Conservation (phyloP, 2,797 vertebrate genomes). For the Myotis planiceps region DNA sequence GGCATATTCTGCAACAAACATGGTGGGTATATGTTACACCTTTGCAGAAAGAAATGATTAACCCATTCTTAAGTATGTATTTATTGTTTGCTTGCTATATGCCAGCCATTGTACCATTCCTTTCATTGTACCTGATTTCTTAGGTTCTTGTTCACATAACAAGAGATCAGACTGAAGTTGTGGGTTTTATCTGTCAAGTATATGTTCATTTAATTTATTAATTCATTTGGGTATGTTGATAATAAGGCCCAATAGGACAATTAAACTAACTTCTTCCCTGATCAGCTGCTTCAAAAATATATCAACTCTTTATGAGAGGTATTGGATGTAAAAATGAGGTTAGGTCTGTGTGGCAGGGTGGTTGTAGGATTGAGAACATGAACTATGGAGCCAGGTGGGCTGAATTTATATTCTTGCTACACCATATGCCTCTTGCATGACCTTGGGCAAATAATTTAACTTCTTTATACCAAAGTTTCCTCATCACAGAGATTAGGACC, state of each 20-base stretch:
- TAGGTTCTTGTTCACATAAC: neutral
- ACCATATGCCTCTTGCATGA: neutral
- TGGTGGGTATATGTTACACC: neutral
- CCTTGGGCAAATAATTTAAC: neutral
- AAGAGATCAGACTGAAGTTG: neutral
- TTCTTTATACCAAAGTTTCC: neutral
- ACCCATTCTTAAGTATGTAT: neutral
- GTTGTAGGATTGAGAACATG: accelerated
- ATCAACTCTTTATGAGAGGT: neutral
- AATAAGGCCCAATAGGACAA: neutral
- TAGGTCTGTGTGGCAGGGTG: neutral
- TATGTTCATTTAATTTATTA: neutral
- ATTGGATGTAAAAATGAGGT: neutral
- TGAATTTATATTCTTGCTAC: no score
- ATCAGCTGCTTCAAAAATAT: neutral
- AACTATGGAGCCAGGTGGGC: neutral
- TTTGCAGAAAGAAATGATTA: neutral
- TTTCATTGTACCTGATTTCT: neutral
- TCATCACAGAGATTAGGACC: neutral
- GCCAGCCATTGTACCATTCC: neutral
- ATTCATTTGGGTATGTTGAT: neutral
- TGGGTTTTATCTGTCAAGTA: neutral
- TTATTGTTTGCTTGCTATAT: neutral
- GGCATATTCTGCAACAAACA: neutral
- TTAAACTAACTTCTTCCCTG: neutral